Conservation (phyloP, 2,113 vertebrate species). For the Barbus barbus region DNA sequence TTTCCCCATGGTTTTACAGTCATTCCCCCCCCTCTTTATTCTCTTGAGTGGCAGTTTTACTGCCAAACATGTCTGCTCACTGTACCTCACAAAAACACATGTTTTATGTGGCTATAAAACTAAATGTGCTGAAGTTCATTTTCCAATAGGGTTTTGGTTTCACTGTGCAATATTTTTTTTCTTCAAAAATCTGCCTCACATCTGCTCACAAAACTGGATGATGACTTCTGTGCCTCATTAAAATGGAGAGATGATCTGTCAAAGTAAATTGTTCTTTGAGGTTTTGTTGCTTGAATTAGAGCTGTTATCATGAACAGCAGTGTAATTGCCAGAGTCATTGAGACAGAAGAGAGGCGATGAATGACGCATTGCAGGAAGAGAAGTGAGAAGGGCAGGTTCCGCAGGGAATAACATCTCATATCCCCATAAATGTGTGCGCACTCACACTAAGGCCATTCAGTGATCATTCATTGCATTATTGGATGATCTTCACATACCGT, state of each 20-base stretch:
- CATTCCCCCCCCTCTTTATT: not conserved
- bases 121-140: not conserved
- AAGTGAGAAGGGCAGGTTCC: not conserved
- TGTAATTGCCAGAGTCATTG: not conserved
- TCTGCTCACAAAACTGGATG: not conserved
- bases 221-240: not conserved
- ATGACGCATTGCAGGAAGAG: not conserved
- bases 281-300: not conserved
- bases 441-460: not conserved
- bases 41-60: not conserved
- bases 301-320: not conserved
- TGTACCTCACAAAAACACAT: not conserved
- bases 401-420: slow-evolving; percentile 7
- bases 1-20: not conserved
- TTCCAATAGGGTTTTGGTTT: not conserved
- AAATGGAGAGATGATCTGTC: not conserved
- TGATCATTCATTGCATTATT: not conserved
- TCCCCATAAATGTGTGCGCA: not conserved
- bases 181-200: not conserved
- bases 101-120: not conserved
- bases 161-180: not conserved
- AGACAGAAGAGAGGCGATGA: not conserved
- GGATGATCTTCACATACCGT: not conserved
- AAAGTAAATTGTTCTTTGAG: not conserved
- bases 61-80: not conserved